Base-by-base conservation (phyloP, 2,888 invertebrate species). In the Dromius quadrimaculatus region DNA sequence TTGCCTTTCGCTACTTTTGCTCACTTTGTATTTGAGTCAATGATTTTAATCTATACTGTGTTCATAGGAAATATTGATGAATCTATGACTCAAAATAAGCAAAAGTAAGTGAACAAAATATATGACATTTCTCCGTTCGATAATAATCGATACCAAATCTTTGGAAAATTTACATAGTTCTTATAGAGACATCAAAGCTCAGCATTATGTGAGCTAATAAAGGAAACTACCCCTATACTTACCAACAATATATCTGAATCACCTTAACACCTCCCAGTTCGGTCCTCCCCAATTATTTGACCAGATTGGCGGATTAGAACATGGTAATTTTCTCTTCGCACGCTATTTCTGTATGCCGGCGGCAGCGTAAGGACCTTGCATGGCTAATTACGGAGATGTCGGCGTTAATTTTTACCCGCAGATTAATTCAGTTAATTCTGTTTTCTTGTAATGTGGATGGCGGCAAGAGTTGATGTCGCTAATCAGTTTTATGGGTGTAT, bases 401-500 rank as follows among this genome's bases (percentile, higher is more conserved):
- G n/a, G 38, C n/a, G 8, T 8, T 28, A 28, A 28, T 28, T 28
- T 28, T 28, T 28, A 3, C 4, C 28, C 28, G 3, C 28, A 6
- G 28, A 28, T 28, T 28, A 28, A 28, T 28, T 28, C 4, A 28
- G 28, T 38, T 38, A 34, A 19, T 47, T 61, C 36, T 61, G 61
- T 61, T 34, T 61, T 32, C 61, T 17, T 34, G 19, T 61, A 34
- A 11, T 13, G 19, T 28, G 28, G 28, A 5, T 28, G 28, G 4
- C 28, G 28, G 28, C 6, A 28, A 28, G 15, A 8, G 13, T 13
- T 13, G 36, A 4, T 61, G 61, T 61, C 61, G 36, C 61, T 61
- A 61, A 61, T 61, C 61, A 61, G 61, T 11, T 61, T 61, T 61
- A 61, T 61, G 61, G 19, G 36, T 61, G 36, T 61, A 61, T 61